Conservation (phyloP, 2,113 vertebrate species). For the Sapayoa aenigma region DNA sequence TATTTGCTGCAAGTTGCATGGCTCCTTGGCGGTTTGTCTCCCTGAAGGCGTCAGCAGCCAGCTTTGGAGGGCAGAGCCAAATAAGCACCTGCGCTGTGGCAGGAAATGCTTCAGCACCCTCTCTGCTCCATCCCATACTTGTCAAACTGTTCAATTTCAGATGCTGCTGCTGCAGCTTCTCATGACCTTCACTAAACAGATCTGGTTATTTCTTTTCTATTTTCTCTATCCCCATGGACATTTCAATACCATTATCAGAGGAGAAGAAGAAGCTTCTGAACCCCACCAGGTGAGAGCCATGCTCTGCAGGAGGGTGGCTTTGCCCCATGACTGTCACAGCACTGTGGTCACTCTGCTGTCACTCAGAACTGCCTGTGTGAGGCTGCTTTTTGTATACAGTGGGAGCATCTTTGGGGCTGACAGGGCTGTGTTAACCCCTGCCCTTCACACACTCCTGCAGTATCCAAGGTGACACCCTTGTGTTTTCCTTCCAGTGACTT, state of each 20-base stretch:
- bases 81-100: not conserved
- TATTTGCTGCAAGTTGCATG: not conserved
- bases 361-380: not conserved
- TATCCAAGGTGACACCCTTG: not conserved
- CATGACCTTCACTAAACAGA: not conserved
- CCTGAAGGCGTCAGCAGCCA: not conserved
- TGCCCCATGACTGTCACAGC: not conserved
- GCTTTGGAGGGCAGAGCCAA: not conserved
- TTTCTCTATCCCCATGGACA: not conserved
- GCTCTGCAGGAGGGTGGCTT: not conserved
- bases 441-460: not conserved
- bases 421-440: not conserved
- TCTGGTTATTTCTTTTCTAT: not conserved
- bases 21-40: not conserved
- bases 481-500: slow-evolving; percentile 26
- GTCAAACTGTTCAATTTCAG: not conserved
- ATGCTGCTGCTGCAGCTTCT: not conserved
- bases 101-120: not conserved
- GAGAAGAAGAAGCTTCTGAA: slow-evolving; percentile 55
- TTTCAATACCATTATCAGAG: not conserved
- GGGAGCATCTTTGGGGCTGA: not conserved
- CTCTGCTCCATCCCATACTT: accelerated
- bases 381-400: not conserved
- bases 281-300: slow-evolving; percentile 4
- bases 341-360: accelerated